Percentiles rank a stretch among this genome's conserved stretches.
phyloP scores from a whole-genome alignment of 2,797 vertebrate species.

The Euthynnus affinis region DNA sequence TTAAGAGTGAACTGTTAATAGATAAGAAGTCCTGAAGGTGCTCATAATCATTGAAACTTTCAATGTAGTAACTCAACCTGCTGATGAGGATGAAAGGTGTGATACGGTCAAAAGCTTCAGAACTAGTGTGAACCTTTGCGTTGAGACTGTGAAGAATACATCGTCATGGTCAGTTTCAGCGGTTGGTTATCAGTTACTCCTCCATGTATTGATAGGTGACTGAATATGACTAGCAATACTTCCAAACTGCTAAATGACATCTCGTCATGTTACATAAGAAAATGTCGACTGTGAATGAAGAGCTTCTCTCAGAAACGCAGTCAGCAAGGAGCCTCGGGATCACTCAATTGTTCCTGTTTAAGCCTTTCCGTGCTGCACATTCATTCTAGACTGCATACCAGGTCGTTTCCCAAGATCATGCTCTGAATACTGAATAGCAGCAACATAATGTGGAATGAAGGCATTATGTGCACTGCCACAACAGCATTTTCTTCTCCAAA shows the following conservation, averaged over 20 bases:
- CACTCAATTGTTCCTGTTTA: constrained; percentile 67
- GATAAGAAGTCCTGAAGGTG: too few relatives aligned
- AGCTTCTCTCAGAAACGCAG: constrained; percentile 35
- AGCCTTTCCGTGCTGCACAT: constrained; percentile 55
- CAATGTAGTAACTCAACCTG: too few relatives aligned
- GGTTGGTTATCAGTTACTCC: background rate
- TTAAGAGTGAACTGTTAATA: too few relatives aligned
- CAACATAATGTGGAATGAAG: constrained; percentile 69
- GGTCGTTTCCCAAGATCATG: constrained; percentile 72
- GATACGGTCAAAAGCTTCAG: background rate
- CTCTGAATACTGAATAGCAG: constrained; percentile 79
- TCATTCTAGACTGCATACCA: constrained; percentile 70
- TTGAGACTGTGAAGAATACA: background rate
- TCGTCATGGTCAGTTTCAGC: background rate
- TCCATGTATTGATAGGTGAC: too few relatives aligned
- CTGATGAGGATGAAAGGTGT: too few relatives aligned
- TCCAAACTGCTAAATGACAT: background rate
- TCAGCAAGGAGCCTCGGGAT: constrained; percentile 42
- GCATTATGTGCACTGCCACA: constrained; percentile 60
- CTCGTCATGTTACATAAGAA: background rate
- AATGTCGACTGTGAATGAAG: background rate
- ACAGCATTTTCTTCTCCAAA: constrained; percentile 51
- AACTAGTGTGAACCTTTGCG: background rate
- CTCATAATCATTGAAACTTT: too few relatives aligned
- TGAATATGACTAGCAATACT: background rate